Evolutionary conservation across 2,113 vertebrate species (phyloP).

Genomic region (Platysternon megacephalum): DNA sequence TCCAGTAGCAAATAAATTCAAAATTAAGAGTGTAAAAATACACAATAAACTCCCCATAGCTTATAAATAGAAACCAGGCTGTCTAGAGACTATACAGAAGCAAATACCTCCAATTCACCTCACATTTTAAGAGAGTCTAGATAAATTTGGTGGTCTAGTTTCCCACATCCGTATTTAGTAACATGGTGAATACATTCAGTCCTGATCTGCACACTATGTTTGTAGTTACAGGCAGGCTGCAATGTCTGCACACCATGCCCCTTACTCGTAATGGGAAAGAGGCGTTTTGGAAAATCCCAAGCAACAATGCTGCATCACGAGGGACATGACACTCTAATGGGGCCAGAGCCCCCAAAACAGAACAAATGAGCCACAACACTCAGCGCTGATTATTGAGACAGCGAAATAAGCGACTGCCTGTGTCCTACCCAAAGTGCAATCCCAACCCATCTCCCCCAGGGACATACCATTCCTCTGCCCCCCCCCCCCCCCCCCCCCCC

Average conservation of each 20-base stretch:
- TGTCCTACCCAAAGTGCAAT: no score
- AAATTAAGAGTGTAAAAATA: neutral
- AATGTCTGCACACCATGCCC: neutral
- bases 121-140: neutral
- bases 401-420: rapidly evolving
- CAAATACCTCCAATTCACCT: neutral
- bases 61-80: neutral
- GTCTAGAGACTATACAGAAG: neutral
- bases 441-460: neutral
- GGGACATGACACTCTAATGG: neutral
- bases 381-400: neutral
- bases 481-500: no score
- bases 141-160: neutral
- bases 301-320: neutral
- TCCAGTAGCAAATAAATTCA: neutral
- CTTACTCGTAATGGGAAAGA: neutral
- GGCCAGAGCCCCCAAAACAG: neutral
- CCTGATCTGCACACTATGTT: neutral
- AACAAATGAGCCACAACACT: neutral
- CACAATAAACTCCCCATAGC: rapidly evolving
- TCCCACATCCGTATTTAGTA: neutral
- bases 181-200: neutral
- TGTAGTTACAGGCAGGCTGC: neutral
- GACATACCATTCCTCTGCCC: no score
- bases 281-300: neutral